These are phyloP conservation scores for Sturnus vulgaris DNA, from an alignment of 2,113 vertebrate genomes.

Conservation along the genomic window DNA sequence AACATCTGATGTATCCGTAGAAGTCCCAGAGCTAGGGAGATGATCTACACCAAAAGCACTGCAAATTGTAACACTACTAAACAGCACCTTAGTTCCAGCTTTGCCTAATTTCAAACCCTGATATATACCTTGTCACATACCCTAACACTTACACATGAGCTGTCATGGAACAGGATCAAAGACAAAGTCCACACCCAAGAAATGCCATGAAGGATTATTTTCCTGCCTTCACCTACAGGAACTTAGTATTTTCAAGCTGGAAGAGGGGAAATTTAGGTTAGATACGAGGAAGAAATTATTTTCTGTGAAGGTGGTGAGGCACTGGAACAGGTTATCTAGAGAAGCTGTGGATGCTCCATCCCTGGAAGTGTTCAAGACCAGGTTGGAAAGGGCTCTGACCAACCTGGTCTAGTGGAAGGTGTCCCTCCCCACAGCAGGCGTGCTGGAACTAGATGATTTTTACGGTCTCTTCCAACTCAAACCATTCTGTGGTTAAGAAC, in stretches of 20 bases:
- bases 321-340: background rate
- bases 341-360: background rate
- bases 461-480: background rate
- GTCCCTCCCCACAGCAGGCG: background rate
- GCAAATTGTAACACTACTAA: background rate
- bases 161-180: constrained; percentile 35
- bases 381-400: background rate
- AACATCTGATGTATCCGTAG: too few relatives aligned
- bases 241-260: background rate
- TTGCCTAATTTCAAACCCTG: background rate
- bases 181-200: constrained; percentile 23
- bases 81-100: background rate
- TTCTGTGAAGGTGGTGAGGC: background rate
- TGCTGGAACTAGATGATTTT: background rate
- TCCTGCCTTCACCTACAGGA: background rate
- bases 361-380: background rate
- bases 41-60: background rate
- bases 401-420: background rate
- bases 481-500: background rate
- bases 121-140: background rate
- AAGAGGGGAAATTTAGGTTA: background rate
- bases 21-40: background rate
- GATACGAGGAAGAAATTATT: background rate
- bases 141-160: background rate
- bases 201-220: background rate